Base-by-base conservation (phyloP, 2,113 vertebrate genomes). In the Turnix velox region DNA sequence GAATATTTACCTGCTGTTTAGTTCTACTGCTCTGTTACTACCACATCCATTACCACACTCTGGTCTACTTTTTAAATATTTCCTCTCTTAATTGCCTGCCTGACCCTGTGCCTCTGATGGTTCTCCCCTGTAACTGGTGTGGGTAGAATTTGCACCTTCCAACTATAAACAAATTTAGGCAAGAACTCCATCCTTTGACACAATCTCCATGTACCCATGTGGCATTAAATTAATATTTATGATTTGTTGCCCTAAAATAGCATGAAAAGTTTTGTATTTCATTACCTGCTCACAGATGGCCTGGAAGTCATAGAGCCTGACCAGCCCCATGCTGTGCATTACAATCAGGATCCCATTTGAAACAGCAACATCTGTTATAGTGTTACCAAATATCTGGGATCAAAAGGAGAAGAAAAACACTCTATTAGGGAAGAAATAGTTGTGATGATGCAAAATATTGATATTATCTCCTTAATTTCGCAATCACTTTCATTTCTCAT, bases 291-390 rank as follows among this genome's bases (percentile, higher is more conserved):
- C 95, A 52, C 97, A 69, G 95, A 99, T 99, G 91, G 98, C 96
- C 91, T 99, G 98, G 95, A 99, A 99, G 96, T 98, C 99, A 95
- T 99, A 99, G 27, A 99, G 98, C 92, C 97, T 99, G 91, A 99
- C 98, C 84, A 98, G 97, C 89, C 98, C 99, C 46, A 98, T 97
- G 95, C 98, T 98, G 94, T 99, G 97, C 91, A 98, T 99, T 86
- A 99, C 98, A 92, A 98, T 99, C 49, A 99, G 96, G 92, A 99
- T 98, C 63, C 98, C 98, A 92, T 99, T 98, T 95, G 98, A 98
- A 91, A 99, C 93, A 75, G 98, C 97, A 59, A 98, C 99, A 97
- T 99, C 99, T 33, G 98, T 98, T 37, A 99, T 96, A 42, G 97
- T 97, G 75, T 97, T 98, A 75, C 99, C 98, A 98, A 99, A 99